Evolutionary conservation across 2,797 vertebrate genomes (phyloP), one percentile per base, ranked within the genome.

Genomic region (Hypotaenidia okinawae): DNA sequence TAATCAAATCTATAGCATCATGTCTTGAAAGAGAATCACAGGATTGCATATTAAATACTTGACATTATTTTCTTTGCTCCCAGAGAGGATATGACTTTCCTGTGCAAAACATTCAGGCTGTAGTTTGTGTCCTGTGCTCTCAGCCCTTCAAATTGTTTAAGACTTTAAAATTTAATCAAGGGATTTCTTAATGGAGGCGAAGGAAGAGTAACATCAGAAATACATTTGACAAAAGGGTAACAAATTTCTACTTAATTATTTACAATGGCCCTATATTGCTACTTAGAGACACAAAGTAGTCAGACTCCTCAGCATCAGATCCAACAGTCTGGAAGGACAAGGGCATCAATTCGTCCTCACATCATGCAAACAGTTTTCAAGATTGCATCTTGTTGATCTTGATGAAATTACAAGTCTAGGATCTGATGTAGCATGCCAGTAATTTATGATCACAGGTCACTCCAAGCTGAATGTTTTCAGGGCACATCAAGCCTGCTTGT

Each of bases 141-240:
- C 97, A 98, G 97, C 96, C 97, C 94, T 98, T 98, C 97, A 98
- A 97, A 98, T 97, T 98, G 98, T 98, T 98, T 98, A 98, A 98
- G 98, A 98, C 97, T 98, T 98, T 98, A 98, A 98, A 98, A 98
- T 98, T 98, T 98, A 98, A 98, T 98, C 98, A 98, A 98, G 98
- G 93, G 97, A 98, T 98, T 98, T 98, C 98, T 98, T 98, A 98
- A 98, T 98, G 98, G 98, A 98, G 95, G 97, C 16, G 22, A 92
- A 96, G 97, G 97, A 98, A 98, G 96, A 98, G 96, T 93, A 98
- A 97, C 98, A 98, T 98, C 98, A 98, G 97, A 98, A 98, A 98
- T 97, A 98, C 97, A 98, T 98, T 98, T 98, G 98, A 98, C 98
- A 98, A 98, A 98, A 98, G 97, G 97, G 98, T 98, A 98, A 98